phyloP scores from a whole-genome alignment of 1,140 invertebrate species.

The Globodera rostochiensis region DNA sequence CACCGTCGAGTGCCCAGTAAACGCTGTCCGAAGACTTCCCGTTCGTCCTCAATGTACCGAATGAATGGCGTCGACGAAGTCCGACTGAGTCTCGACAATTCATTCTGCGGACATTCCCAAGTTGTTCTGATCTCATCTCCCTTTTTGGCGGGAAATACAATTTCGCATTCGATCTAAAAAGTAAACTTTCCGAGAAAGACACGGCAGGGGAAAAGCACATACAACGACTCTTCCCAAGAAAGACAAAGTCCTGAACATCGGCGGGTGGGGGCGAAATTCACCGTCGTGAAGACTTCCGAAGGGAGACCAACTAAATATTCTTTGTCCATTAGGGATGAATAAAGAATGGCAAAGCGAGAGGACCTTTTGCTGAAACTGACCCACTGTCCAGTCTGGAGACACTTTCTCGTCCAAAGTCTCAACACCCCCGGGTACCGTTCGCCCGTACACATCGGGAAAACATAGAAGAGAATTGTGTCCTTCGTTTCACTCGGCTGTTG shows the following conservation, averaged over 20 bases:
- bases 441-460: slow-evolving; percentile 18
- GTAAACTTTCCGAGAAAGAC: background rate
- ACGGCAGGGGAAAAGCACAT: background rate
- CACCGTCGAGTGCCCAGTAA: slow-evolving; percentile 17
- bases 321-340: background rate
- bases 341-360: background rate
- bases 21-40: background rate
- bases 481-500: background rate
- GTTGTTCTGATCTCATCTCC: slow-evolving; percentile 1
- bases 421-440: slow-evolving; percentile 2
- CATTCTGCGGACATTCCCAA: background rate
- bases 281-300: slow-evolving; percentile 11
- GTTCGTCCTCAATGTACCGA: slow-evolving; percentile 23
- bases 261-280: background rate
- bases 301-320: slow-evolving; percentile 11
- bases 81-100: background rate
- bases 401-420: slow-evolving; percentile 2
- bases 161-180: slow-evolving; percentile 21
- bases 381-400: slow-evolving; percentile 19
- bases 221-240: slow-evolving; percentile 15
- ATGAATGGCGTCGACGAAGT: slow-evolving; percentile 10
- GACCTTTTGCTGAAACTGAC: slow-evolving; percentile 24
- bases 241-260: slow-evolving; percentile 13
- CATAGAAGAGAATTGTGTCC: background rate
- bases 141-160: background rate